Base-by-base conservation (phyloP, 2,888 invertebrate species). In the Pristionchus entomophagus region DNA sequence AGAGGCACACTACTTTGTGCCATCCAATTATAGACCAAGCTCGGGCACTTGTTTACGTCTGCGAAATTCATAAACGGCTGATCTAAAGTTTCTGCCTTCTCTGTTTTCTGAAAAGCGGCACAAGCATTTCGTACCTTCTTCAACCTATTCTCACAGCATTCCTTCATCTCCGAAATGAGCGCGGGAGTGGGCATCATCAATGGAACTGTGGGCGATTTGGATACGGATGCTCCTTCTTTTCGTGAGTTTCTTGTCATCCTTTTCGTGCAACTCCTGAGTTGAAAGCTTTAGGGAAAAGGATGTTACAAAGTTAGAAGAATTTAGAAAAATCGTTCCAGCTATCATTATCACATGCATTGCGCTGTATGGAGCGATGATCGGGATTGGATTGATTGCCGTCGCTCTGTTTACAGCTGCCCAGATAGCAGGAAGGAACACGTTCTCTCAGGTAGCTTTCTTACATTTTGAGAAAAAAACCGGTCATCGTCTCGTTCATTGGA, bases 331-430 rank as follows among this genome's bases (percentile, higher is more conserved):
- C n/a, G n/a, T n/a, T n/a, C 17, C 65, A 84, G 83, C 65, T 10
- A 4, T 65, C 19, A 26, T 84, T 22, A 84, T 84, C 22, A 0
- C 29, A 0, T 65, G 65, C 65, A 51, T 84, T 49, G 83, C 45
- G 49, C 26, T 84, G 19, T 84, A 84, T 22, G 83, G 83, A 26
- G 65, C 35, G 1, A 51, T 84, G 49, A 84, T 84, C 17, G 65
- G 32, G 22, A 29, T 84, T 0, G 83, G 83, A 49, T 32, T 84
- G 22, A 49, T 84, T 6, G 83, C 83, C 4, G 83, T 84, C 5
- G n/a, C 49, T 0, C n/a, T 84, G 0, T 84, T 84, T 49, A 49
- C 49, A 1, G 65, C 49, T 6, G 62, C 83, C 3, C 83, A 65
- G 32, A 84, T 84, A 22, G 6, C 29, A 1, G 83, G 83, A 29